These are phyloP conservation scores for Halisarca cf. caerulea DNA, from an alignment of 37 sponge, comb jelly and placozoan species.

Conservation along the genomic window DNA sequence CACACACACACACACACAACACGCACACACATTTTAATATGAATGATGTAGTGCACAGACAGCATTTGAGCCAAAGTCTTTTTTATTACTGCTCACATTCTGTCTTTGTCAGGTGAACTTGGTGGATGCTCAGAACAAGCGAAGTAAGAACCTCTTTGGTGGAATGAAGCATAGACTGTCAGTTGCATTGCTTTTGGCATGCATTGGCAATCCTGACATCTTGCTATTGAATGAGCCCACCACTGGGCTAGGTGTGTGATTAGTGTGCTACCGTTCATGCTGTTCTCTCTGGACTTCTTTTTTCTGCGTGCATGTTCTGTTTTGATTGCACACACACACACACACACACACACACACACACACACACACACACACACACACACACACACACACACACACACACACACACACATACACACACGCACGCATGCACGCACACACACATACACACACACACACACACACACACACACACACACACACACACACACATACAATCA, in stretches of 20 bases:
- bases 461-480: too few species aligned
- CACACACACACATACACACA: too few species aligned
- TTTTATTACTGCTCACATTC: neutral
- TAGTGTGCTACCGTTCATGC: too few species aligned
- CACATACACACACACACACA: too few species aligned
- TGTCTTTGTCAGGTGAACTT: conserved; percentile 65
- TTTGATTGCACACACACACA: too few species aligned
- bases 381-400: too few species aligned
- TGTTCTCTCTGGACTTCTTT: too few species aligned
- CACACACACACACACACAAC: neutral
- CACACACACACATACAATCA: too few species aligned
- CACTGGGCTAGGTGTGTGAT: conserved; percentile 49
- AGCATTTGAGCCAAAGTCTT: neutral
- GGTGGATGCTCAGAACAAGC: conserved; percentile 52
- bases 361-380: too few species aligned
- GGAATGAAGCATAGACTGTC: conserved; percentile 79
- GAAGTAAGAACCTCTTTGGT: conserved; percentile 61
- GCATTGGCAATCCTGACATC: conserved; percentile 76
- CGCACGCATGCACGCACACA: too few species aligned
- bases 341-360: neutral
- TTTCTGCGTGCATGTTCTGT: too few species aligned
- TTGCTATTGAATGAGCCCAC: conserved; percentile 77
- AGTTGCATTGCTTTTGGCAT: conserved; percentile 81
- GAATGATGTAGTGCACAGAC: neutral
- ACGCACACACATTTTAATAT: neutral